Conservation (phyloP, 53 echinoderm and acorn worm genomes). For the Arbacia lixula region DNA sequence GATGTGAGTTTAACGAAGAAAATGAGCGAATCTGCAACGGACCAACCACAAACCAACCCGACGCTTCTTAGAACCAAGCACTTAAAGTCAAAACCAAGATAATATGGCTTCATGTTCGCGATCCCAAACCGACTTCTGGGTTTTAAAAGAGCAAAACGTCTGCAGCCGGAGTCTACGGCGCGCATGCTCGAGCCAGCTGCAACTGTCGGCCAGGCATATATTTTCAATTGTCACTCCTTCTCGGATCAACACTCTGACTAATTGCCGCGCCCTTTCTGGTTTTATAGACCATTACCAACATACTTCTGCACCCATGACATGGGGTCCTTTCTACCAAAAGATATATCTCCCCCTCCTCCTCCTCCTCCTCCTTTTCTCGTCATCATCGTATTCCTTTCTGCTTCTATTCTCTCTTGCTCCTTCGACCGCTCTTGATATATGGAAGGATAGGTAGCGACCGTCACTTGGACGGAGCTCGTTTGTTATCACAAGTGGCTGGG, state of each 20-base stretch:
- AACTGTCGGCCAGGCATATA: conserved; percentile 46
- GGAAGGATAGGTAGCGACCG: conserved; percentile 16
- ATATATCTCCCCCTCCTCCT: background rate
- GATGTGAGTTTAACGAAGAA: too few relatives aligned
- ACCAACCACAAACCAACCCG: too few relatives aligned
- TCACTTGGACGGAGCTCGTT: conserved; percentile 42
- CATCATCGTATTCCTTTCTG: background rate
- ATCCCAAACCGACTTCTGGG: too few relatives aligned
- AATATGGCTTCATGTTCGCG: too few relatives aligned
- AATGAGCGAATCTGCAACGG: too few relatives aligned
- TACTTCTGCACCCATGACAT: conserved; percentile 31
- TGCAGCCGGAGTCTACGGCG: too few relatives aligned
- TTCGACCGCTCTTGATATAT: too few relatives aligned
- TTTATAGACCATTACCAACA: conserved; percentile 60
- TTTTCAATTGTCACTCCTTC: conserved; percentile 54
- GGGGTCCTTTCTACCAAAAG: background rate
- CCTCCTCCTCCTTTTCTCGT: background rate
- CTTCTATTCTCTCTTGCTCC: too few relatives aligned
- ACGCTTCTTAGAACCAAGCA: too few relatives aligned
- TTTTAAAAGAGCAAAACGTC: too few relatives aligned
- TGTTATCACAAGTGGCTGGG: conserved; percentile 59
- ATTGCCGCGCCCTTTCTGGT: conserved; percentile 58
- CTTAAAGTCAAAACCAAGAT: too few relatives aligned
- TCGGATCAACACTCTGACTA: conserved; percentile 47
- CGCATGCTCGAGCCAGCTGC: conserved; percentile 12